A percentile compares a stretch with the other conserved stretches of the same genome.
phyloP scores from a whole-genome alignment of 92 coral and sea anemone species.

The Pocillopora grandis region DNA sequence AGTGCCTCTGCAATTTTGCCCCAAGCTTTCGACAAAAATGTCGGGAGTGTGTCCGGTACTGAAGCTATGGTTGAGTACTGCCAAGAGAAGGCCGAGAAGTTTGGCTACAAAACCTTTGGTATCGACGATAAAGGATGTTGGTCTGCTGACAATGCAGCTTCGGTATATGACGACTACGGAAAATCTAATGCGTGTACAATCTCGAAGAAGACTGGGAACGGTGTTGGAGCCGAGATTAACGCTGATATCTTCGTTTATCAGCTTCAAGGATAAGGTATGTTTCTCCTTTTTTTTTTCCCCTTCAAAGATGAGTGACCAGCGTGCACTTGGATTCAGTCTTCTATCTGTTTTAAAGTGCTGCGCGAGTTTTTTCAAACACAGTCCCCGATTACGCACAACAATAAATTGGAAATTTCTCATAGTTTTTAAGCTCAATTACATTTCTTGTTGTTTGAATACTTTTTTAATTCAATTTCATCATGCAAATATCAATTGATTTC shows the following conservation, averaged over 20 bases:
- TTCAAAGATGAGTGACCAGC: no score
- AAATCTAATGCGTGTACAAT: neutral
- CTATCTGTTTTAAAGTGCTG: no score
- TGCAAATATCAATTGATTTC: no score
- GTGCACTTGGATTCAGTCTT: no score
- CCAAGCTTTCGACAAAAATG: neutral
- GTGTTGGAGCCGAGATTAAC: neutral
- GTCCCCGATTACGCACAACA: no score
- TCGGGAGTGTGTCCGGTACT: neutral
- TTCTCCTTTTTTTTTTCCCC: neutral
- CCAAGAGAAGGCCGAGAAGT: neutral
- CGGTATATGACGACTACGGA: slow-evolving; percentile 2
- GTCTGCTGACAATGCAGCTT: slow-evolving; percentile 11
- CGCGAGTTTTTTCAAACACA: no score
- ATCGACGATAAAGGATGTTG: slow-evolving; percentile 9
- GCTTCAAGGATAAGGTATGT: neutral
- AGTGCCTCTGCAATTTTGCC: neutral
- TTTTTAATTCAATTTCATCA: no score
- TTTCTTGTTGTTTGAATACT: no score
- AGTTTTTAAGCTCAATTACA: no score
- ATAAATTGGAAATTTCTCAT: no score
- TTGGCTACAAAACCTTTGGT: slow-evolving; percentile 15
- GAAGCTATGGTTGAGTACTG: slow-evolving; percentile 20
- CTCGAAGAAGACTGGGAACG: neutral
- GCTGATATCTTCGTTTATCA: slow-evolving; percentile 24